phyloP scores from a whole-genome alignment of 2,888 invertebrate species.

The Cacoxenus indagator region DNA sequence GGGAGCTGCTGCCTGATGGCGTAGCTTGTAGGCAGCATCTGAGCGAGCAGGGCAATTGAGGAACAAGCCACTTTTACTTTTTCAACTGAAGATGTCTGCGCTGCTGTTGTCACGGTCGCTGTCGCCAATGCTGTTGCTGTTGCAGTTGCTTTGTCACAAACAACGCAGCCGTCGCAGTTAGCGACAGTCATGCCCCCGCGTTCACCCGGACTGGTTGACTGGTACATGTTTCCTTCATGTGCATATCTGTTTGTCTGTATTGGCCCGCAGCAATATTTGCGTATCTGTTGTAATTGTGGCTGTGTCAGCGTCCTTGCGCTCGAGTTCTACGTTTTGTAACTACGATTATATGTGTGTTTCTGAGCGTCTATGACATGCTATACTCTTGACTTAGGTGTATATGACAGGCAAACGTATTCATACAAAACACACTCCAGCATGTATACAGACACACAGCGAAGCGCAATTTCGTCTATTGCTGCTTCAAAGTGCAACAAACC shows the following conservation, averaged over 20 bases:
- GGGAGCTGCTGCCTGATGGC: not conserved
- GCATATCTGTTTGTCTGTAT: constrained; percentile 22
- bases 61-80: constrained; percentile 55
- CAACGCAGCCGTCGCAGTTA: constrained; percentile 31
- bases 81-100: constrained; percentile 51
- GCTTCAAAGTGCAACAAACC: constrained; percentile 59
- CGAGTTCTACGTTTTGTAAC: constrained; percentile 20
- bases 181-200: not conserved
- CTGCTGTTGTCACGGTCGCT: constrained; percentile 17
- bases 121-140: not conserved
- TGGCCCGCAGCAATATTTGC: constrained; percentile 16
- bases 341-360: not conserved
- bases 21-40: not conserved
- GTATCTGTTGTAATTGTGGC: constrained; percentile 17
- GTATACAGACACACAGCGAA: not conserved
- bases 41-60: not conserved
- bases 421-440: too few relatives aligned
- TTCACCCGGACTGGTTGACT: not conserved
- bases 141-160: constrained; percentile 34
- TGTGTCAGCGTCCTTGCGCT: constrained; percentile 16
- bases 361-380: not conserved
- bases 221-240: not conserved
- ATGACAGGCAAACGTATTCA: not conserved
- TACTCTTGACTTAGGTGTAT: constrained; percentile 2
- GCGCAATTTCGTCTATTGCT: constrained; percentile 10